Percentiles rank a stretch among this genome's conserved stretches.
Evolutionary conservation across 2,888 invertebrate genomes (phyloP).

Genomic region (Scelioninae gen. 2): DNA sequence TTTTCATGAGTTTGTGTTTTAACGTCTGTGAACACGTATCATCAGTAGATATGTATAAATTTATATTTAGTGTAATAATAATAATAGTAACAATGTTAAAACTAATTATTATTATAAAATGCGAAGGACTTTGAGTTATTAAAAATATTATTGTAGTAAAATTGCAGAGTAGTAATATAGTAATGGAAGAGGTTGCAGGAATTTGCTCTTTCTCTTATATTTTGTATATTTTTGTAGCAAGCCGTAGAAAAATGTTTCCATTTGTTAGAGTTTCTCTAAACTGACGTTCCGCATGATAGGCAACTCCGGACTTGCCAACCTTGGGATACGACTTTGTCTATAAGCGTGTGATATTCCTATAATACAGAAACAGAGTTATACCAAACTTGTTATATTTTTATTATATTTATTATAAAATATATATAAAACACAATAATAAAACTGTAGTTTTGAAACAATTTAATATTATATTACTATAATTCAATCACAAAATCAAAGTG

Average conservation of each 20-base stretch:
- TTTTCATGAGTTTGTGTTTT: not conserved
- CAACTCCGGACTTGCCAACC: not conserved
- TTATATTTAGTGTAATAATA: slow-evolving; percentile 5
- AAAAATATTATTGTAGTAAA: slow-evolving; percentile 23
- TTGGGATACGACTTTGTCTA: slow-evolving; percentile 20
- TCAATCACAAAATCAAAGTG: not conserved
- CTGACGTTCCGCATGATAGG: not conserved
- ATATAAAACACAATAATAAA: too few relatives aligned
- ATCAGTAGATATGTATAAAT: slow-evolving; percentile 24
- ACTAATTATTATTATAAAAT: not conserved
- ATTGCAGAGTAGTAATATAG: slow-evolving; percentile 2
- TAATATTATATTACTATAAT: not conserved
- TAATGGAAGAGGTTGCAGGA: slow-evolving; percentile 4
- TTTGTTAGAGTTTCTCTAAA: not conserved
- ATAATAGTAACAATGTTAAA: slow-evolving; percentile 4
- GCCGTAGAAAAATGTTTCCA: slow-evolving; percentile 33
- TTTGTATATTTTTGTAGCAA: slow-evolving; percentile 25
- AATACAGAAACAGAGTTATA: slow-evolving; percentile 6
- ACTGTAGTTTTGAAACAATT: too few relatives aligned
- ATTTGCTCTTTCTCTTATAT: slow-evolving; percentile 6
- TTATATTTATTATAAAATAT: too few relatives aligned
- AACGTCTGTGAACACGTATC: slow-evolving; percentile 17
- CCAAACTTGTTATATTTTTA: too few relatives aligned
- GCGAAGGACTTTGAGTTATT: slow-evolving; percentile 20
- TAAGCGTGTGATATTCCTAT: slow-evolving; percentile 42